Evolutionary conservation across 2,113 vertebrate species (phyloP), one percentile per base, ranked within the genome.

Genomic region (Mustelus asterias): DNA sequence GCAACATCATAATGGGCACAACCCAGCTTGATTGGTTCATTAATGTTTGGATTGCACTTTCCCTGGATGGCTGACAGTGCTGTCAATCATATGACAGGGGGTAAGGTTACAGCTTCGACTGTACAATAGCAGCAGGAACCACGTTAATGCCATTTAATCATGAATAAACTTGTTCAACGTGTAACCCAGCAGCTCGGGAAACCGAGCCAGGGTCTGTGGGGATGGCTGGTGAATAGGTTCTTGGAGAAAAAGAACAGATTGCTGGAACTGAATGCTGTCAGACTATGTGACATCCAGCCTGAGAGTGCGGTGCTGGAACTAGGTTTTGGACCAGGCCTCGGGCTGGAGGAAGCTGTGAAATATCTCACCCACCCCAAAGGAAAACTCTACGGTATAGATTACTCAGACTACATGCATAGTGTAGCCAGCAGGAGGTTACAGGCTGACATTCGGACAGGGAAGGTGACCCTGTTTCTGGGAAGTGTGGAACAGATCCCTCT

Each of bases 371-470:
- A 88, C 0, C 96, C 97, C 26, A 92, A 60, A 8, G 97, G 98
- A 4, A 97, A 24, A 37, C 96, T 98, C 5, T 96, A 97, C 13
- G 97, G 98, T 0, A 97, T 98, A 48, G 98, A 98, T 96, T 97
- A 97, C 96, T 98, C 98, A 0, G 92, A 97, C 22, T 98, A 97
- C 67, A 98, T 98, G 98, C n/a, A 95, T 69, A 90, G 97, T 96
- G 96, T 97, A 96, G 97, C 97, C 95, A 97, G 96, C 44, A 67
- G 97, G 70, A 95, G 18, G 78, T 37, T 97, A 96, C 96, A 96
- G 96, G 96, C 96, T 1, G 96, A 97, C 48, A 89, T 98, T 7
- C 96, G 96, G 24, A 96, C 89, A 94, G 96, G 97, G 3, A 98
- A 97, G 96, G 96, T 97, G 89, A 97, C 88, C 0, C 96, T 98